Conservation (phyloP, 2,797 vertebrate genomes). For the Kryptolebias ocellatus region DNA sequence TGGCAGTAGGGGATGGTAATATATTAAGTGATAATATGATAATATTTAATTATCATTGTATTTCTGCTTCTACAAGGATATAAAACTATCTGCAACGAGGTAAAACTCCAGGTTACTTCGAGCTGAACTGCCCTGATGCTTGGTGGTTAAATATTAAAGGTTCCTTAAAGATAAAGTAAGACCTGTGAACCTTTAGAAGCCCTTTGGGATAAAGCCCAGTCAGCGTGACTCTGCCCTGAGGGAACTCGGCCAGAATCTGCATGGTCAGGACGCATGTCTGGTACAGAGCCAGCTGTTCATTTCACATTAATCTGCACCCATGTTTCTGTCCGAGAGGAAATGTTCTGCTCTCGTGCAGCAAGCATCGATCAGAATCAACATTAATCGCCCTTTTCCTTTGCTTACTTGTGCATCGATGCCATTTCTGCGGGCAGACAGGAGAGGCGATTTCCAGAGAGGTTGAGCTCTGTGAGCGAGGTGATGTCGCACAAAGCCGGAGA, state of each 20-base stretch:
- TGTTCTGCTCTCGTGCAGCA: neutral
- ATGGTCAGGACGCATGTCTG: conserved; percentile 37
- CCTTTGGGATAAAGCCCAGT: neutral
- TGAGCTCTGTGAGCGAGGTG: conserved; percentile 90
- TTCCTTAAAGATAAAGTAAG: conserved; percentile 1
- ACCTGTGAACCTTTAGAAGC: conserved; percentile 1
- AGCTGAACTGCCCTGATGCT: neutral
- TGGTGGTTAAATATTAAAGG: neutral
- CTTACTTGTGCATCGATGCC: conserved; percentile 90
- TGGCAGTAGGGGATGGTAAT: no score
- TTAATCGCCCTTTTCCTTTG: conserved; percentile 33
- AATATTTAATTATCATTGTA: no score
- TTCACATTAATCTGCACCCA: conserved; percentile 59
- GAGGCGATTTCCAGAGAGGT: conserved; percentile 92
- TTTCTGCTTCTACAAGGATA: no score
- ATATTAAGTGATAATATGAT: no score
- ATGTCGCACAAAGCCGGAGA: conserved; percentile 91
- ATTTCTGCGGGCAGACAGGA: conserved; percentile 83
- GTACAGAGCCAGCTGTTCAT: conserved; percentile 46
- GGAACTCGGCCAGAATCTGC: conserved; percentile 37
- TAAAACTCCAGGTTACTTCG: no score
- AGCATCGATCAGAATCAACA: neutral
- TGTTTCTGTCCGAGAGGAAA: conserved; percentile 45
- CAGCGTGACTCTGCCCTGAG: conserved; percentile 51
- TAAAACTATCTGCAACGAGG: no score